Evolutionary conservation across 2,113 vertebrate species (phyloP).

Genomic region (Promerops cafer): DNA sequence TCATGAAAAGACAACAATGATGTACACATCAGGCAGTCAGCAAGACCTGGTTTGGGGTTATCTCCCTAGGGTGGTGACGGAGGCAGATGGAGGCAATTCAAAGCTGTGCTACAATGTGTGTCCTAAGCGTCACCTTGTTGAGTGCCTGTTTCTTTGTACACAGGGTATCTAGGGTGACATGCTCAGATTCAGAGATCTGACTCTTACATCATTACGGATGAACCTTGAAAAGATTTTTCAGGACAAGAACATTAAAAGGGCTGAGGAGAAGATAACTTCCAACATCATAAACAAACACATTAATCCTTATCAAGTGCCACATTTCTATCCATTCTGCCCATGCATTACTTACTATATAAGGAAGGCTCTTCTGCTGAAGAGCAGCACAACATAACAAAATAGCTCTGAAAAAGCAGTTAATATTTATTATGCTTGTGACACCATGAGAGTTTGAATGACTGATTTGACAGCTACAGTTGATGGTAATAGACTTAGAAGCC

Average conservation of each 20-base stretch:
- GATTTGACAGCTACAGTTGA: constrained; percentile 18
- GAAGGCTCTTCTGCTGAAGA: not conserved
- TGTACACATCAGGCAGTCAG: not conserved
- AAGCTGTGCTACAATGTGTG: not conserved
- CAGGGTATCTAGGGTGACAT: not conserved
- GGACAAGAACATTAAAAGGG: not conserved
- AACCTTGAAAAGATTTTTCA: not conserved
- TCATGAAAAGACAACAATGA: not conserved
- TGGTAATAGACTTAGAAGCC: constrained; percentile 26
- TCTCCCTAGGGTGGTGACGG: not conserved
- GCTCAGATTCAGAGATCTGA: not conserved
- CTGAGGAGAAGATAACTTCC: not conserved
- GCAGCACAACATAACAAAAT: not conserved
- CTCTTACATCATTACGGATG: not conserved
- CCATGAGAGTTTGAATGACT: not conserved
- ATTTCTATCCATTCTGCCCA: not conserved
- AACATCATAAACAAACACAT: constrained; percentile 26
- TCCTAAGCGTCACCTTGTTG: not conserved
- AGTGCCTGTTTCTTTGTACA: not conserved
- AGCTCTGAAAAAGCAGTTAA: constrained; percentile 3
- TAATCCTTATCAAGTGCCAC: not conserved
- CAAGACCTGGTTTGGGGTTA: not conserved
- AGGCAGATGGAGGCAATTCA: not conserved
- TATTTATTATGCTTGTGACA: constrained; percentile 37
- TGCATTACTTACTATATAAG: not conserved